Conservation (phyloP, 2,888 invertebrate species). For the Epistrophella euchroma region DNA sequence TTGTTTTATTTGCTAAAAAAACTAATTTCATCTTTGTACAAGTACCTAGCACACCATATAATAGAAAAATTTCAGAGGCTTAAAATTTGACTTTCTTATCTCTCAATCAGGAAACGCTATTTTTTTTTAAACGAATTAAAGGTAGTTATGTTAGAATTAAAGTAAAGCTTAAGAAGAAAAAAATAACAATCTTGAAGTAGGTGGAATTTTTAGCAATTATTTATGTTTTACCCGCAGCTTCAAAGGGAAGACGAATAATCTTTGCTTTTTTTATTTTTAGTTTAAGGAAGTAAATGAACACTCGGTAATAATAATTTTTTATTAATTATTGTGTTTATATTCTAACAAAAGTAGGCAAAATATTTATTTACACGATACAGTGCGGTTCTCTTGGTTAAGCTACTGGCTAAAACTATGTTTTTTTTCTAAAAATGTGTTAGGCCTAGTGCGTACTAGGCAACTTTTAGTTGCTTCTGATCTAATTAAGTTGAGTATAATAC, state of each 20-base stretch:
- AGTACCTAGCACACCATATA: background rate
- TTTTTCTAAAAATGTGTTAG: no score
- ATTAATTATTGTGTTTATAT: slow-evolving; percentile 7
- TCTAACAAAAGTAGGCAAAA: background rate
- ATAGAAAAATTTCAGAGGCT: background rate
- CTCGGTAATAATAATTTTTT: background rate
- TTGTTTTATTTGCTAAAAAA: background rate
- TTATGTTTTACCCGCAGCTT: background rate
- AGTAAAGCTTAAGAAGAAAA: background rate
- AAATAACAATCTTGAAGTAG: background rate
- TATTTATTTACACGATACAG: background rate
- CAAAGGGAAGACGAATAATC: slow-evolving; percentile 8
- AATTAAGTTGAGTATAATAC: no score
- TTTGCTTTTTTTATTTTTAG: background rate
- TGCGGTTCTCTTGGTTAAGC: background rate
- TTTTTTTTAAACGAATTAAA: background rate
- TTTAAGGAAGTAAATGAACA: slow-evolving; percentile 25
- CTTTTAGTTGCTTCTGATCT: no score
- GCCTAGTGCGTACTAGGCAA: no score
- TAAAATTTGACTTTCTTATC: slow-evolving; percentile 16
- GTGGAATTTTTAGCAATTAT: slow-evolving; percentile 3
- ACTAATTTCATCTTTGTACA: background rate
- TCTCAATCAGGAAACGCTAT: slow-evolving; percentile 19
- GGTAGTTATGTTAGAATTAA: background rate
- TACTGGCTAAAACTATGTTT: no score